Evolutionary conservation across 2,797 vertebrate genomes (phyloP), one percentile per base, ranked within the genome.

Genomic region (Eulemur rubriventer): DNA sequence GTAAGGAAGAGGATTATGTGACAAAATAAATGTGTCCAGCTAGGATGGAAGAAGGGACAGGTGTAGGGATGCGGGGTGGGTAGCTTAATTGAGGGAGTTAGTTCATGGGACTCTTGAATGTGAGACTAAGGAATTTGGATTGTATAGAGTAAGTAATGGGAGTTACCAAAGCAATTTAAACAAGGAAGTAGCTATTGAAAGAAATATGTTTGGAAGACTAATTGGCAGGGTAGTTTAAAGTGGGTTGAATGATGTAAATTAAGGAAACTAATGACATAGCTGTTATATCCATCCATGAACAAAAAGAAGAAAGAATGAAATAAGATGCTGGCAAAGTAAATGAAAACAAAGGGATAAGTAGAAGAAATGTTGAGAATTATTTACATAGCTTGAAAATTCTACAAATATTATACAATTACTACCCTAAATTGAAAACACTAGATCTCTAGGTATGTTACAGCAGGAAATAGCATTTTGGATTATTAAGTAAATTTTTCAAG

Each of bases 361-460:
- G 50, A 82, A 82, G 35, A 89, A 38, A 63, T 46, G 22, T 43
- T 43, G 72, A 11, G 4, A 94, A 73, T 90, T 17, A 78, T 87
- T 92, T 88, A 28, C 20, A 43, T 65, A 75, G 67, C 48, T 95
- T 61, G 16, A 55, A 43, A 95, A 87, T 91, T 88, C 59, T 91
- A 84, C 22, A 28, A 92, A 4, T 79, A 72, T 65, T 70, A 78
- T 22, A 4, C 20, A 85, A 76, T 86, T 82, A 70, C n/a, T 76
- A 85, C 20, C 16, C 63, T 88, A 73, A 83, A 73, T 73, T 91
- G 81, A 91, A 33, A 87, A 33, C 78, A n/a, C 12, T 57, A 72
- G 38, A 6, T 3, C 33, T 30, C 16, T 52, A 61, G 52, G 43
- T 89, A 94, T 48, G 90, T 90, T 84, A 79, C 28, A 7, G 52